These are phyloP conservation scores for Acrocephalus kingi DNA, from an alignment of 2,113 vertebrate genomes.

Conservation along the genomic window DNA sequence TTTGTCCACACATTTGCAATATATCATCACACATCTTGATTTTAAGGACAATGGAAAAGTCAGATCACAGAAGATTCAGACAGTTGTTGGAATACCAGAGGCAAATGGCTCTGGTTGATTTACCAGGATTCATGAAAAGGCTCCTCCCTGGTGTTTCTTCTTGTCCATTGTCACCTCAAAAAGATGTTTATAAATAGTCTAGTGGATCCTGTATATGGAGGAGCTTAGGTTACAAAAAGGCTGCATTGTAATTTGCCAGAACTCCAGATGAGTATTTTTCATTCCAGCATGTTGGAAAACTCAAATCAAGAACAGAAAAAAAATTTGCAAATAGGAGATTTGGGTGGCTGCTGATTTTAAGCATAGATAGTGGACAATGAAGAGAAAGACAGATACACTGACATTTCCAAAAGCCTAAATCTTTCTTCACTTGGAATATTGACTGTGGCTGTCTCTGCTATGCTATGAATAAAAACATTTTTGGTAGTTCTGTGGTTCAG, in stretches of 20 bases:
- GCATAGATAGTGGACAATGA: not conserved
- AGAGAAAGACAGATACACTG: not conserved
- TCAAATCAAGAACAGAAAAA: not conserved
- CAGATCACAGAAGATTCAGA: not conserved
- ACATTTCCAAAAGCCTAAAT: not conserved
- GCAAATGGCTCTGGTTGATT: not conserved
- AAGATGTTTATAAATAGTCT: not conserved
- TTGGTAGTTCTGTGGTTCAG: not conserved
- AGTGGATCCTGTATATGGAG: not conserved
- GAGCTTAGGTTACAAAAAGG: not conserved
- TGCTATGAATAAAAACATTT: not conserved
- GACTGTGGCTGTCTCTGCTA: not conserved
- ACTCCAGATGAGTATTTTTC: not conserved
- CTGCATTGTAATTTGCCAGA: not conserved
- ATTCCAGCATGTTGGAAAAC: not conserved
- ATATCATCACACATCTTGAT: not conserved
- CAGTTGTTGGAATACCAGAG: not conserved
- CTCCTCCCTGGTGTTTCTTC: not conserved
- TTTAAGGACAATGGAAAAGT: not conserved
- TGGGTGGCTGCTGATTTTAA: not conserved
- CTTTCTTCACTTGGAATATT: not conserved
- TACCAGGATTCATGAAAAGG: not conserved
- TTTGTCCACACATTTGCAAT: not conserved
- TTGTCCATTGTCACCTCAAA: not conserved
- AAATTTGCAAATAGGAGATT: not conserved